Percentiles rank a stretch among this genome's conserved stretches.
Conservation (phyloP, 2,113 vertebrate genomes). For the Octodon degus region DNA sequence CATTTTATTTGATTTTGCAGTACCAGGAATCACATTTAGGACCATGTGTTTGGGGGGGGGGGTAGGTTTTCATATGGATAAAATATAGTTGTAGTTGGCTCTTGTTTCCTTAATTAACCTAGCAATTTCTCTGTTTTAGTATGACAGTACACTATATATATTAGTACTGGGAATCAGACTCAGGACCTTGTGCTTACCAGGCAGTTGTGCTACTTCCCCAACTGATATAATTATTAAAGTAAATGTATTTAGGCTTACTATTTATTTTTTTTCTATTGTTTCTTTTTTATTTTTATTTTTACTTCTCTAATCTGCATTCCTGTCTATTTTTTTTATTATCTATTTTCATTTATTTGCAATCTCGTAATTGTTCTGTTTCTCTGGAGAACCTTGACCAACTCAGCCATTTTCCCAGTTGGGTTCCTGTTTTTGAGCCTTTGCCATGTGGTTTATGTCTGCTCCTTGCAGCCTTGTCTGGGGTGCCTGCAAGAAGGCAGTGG, state of each 20-base stretch:
- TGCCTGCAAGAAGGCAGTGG: background rate
- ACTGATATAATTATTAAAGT: background rate
- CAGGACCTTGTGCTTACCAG: no score
- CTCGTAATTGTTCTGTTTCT: background rate
- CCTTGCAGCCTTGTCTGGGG: no score
- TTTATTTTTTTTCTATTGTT: background rate
- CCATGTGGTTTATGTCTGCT: background rate
- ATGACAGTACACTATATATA: no score
- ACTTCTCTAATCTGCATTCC: background rate
- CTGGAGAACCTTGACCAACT: background rate
- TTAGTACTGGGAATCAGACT: no score
- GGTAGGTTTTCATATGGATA: background rate
- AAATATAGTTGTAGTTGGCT: background rate
- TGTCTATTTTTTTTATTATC: background rate
- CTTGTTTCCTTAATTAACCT: background rate
- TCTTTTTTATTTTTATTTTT: no score
- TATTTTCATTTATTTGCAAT: background rate
- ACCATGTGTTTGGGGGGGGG: no score
- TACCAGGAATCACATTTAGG: no score
- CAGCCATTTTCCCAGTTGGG: background rate
- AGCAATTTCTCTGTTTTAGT: background rate
- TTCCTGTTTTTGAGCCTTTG: background rate
- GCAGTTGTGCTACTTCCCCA: no score
- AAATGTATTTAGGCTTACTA: background rate
- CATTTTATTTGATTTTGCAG: no score